Evolutionary conservation across 1,140 invertebrate species (phyloP), one percentile per base, ranked within the genome.

Genomic region (Drosophila pectinifera): DNA sequence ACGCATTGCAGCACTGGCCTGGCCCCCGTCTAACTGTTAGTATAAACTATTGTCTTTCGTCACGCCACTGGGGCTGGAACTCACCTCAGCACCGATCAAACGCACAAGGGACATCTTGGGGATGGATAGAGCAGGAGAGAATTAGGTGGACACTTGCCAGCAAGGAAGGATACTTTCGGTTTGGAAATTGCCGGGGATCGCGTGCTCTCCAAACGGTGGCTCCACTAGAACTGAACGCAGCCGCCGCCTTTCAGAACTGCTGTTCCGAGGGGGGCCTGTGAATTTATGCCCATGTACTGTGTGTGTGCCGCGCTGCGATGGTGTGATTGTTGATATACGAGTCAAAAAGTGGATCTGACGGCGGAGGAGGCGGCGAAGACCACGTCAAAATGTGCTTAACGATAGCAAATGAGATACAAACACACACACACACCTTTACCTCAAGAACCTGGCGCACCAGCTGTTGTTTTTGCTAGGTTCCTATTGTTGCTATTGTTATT

Each of bases 281-380:
- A 58, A 24, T 39, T 39, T 18, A 31, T 46, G 31, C 55, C 31
- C 42, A 22, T 22, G 18, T 45, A 28, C 10, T 43, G 14, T 43
- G 26, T 59, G 11, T 46, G 56, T 59, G 43, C 56, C 49, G 48
- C 16, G 59, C 41, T 48, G 20, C 20, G 26, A 38, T 88, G 83
- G 78, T 82, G 75, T 80, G 83, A 88, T 89, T 88, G 83, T 88
- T 88, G 79, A 88, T 86, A 88, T 86, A 86, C 83, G 70, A 86
- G 61, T 54, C 38, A 38, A 24, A 57, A 43, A 64, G 64, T 51
- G 28, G 59, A 55, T 18, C 24, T 14, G 34, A 13, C 2, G 28
- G n/a, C 26, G 45, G 45, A 26, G 22, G 22, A 16, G 53, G 16
- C 24, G 38, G 18, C 22, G 51, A 31, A 48, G 62, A 45, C 39